These are phyloP conservation scores for Salvelinus namaycush DNA, from an alignment of 2,113 vertebrate genomes.

Conservation along the genomic window DNA sequence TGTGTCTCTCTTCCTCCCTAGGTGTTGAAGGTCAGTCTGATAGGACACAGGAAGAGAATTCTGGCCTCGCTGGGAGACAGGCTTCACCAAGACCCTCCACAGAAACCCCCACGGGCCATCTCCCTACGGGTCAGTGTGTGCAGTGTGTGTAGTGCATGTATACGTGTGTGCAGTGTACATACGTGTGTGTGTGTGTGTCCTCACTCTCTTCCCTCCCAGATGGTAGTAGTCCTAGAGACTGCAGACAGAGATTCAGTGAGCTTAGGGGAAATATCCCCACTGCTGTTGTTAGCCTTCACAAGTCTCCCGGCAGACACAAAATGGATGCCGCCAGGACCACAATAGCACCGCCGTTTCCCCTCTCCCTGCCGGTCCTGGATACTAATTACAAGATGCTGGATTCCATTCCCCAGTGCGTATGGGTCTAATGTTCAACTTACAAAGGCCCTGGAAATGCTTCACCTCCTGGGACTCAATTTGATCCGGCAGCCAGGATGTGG, in stretches of 20 bases:
- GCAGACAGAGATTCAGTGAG: not conserved
- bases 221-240: constrained; percentile 8
- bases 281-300: constrained; percentile 19
- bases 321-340: constrained; percentile 27
- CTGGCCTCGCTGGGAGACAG: constrained; percentile 93
- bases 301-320: constrained; percentile 40
- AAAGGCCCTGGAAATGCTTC: constrained; percentile 12
- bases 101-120: constrained; percentile 93
- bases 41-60: constrained; percentile 95
- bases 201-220: constrained; percentile 22
- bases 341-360: constrained; percentile 21
- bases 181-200: not conserved
- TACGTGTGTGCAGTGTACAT: constrained; percentile 4
- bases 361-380: constrained; percentile 31
- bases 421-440: constrained; percentile 37
- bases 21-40: constrained; percentile 94
- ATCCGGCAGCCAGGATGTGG: constrained; percentile 3
- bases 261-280: constrained; percentile 21
- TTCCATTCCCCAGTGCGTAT: constrained; percentile 8
- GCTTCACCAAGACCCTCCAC: constrained; percentile 93
- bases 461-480: constrained; percentile 14
- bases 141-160: not conserved
- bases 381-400: constrained; percentile 39
- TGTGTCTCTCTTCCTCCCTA: constrained; percentile 61
- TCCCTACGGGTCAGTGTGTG: constrained; percentile 84